Base-by-base conservation (phyloP, 2,797 vertebrate species). In the Acipenser transmontanus region DNA sequence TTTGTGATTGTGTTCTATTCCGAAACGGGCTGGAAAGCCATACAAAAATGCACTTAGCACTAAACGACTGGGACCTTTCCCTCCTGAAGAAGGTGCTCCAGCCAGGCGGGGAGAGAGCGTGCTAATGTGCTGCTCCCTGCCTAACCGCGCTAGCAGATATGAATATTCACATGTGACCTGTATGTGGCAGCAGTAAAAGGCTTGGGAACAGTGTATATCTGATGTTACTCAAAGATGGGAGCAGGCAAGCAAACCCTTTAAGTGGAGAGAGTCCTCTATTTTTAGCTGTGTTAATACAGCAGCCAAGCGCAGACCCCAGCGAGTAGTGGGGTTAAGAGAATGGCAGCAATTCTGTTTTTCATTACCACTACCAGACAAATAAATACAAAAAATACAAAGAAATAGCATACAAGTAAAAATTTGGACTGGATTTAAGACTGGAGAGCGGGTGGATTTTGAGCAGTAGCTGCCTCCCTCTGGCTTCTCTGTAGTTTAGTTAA, bases 81-180 rank as follows among this genome's bases (percentile, higher is more conserved):
- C 11, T 14, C 14, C 14, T 68, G 13, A 13, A n/a, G 49, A 14
- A 47, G 57, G 7, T 57, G 47, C 50, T 12, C 47, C 14, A 54
- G 47, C 12, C n/a, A 64, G 47, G 20, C 47, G 49, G 6, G 49
- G 11, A 57, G 62, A 47, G 62, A 68, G 61, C 20, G 9, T 10
- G 50, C 62, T 63, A 17, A 52, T 64, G 51, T 49, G 20, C 10
- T 68, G 67, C 62, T 63, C 62, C 63, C 52, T 57, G 52, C 49
- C 56, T 57, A 68, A 68, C 67, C 61, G 63, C 59, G 47, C 14
- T 59, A 54, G 48, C 10, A 50, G 50, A 64, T 63, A 64, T 68
- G 67, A 57, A 68, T 68, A 68, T 68, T 64, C 61, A 68, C 67
- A 68, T 49, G 13, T 64, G 51, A 64, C 62, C 61, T 63, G 47